These are phyloP conservation scores for Falco columbarius DNA, from an alignment of 2,797 vertebrate genomes.

Conservation along the genomic window DNA sequence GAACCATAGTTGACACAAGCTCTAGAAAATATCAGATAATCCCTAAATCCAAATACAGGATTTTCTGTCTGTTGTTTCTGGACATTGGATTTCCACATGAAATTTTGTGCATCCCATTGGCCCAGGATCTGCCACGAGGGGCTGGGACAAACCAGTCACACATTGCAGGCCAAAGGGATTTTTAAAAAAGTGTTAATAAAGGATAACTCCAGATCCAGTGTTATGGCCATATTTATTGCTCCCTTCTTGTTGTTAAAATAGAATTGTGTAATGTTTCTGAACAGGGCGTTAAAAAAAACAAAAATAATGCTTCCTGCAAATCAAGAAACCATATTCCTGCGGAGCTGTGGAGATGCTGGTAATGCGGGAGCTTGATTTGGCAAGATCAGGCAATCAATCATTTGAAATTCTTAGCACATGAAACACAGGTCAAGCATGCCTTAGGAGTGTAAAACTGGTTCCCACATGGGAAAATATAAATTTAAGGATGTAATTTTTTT, in stretches of 20 bases:
- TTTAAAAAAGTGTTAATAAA: not conserved
- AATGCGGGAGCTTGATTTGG: not conserved
- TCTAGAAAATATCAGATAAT: not conserved
- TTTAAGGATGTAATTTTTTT: not conserved
- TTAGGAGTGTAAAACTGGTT: not conserved
- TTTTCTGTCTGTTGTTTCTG: not conserved
- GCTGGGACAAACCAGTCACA: not conserved
- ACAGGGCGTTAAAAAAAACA: not conserved
- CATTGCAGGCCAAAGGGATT: not conserved
- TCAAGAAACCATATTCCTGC: not conserved
- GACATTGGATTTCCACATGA: not conserved
- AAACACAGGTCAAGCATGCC: not conserved
- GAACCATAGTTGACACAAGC: not conserved
- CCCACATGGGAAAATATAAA: not conserved
- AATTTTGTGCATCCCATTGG: not conserved
- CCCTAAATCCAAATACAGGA: not conserved
- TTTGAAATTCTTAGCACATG: not conserved
- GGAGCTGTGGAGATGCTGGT: not conserved
- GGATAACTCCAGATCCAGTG: not conserved
- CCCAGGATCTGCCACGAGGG: accelerated
- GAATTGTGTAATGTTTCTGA: not conserved
- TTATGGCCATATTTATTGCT: accelerated
- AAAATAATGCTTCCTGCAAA: not conserved
- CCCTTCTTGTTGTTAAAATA: not conserved
- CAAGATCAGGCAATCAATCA: not conserved